A percentile compares a stretch with the other conserved stretches of the same genome.
These are phyloP conservation scores for Drosophila erecta DNA, from an alignment of 1,140 invertebrate genomes.

Conservation along the genomic window DNA sequence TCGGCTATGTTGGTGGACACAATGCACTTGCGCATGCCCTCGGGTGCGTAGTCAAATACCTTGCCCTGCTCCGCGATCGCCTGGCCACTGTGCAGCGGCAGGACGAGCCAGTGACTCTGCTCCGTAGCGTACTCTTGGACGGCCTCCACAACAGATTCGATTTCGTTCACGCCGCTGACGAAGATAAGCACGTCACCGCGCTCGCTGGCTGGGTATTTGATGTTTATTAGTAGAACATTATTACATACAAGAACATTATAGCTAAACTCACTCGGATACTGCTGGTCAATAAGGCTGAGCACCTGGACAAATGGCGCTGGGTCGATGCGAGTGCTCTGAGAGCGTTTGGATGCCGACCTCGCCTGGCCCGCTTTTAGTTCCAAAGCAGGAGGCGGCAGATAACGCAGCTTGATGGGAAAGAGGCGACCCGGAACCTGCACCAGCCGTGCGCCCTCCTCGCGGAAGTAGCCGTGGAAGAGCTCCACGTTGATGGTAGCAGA, in stretches of 20 bases:
- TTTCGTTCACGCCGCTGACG: slow-evolving; percentile 98
- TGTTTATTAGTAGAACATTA: not conserved
- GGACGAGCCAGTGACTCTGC: slow-evolving; percentile 95
- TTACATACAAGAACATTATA: no score
- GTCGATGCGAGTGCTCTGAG: slow-evolving; percentile 87
- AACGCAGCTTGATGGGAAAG: slow-evolving; percentile 96
- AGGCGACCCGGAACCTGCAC: slow-evolving; percentile 97
- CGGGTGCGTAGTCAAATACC: slow-evolving; percentile 98
- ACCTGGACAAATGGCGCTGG: slow-evolving; percentile 96
- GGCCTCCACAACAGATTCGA: slow-evolving; percentile 95
- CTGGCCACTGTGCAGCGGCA: slow-evolving; percentile 96
- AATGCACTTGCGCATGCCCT: slow-evolving; percentile 98
- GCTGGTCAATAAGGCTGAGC: slow-evolving; percentile 95
- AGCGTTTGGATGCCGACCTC: slow-evolving; percentile 78
- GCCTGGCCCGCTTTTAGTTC: slow-evolving; percentile 85
- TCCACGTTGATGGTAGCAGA: slow-evolving; percentile 99
- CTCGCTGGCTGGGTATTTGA: slow-evolving; percentile 87
- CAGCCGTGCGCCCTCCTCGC: slow-evolving; percentile 90
- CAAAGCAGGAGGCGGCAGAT: slow-evolving; percentile 91
- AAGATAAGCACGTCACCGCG: slow-evolving; percentile 98
- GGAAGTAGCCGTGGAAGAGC: slow-evolving; percentile 96
- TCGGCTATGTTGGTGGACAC: slow-evolving; percentile 99
- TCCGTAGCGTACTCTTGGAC: slow-evolving; percentile 93
- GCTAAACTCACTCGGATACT: slow-evolving; percentile 89
- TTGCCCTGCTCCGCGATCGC: slow-evolving; percentile 98